Conservation (phyloP, 2,113 vertebrate species). For the Clarias batrachus region DNA sequence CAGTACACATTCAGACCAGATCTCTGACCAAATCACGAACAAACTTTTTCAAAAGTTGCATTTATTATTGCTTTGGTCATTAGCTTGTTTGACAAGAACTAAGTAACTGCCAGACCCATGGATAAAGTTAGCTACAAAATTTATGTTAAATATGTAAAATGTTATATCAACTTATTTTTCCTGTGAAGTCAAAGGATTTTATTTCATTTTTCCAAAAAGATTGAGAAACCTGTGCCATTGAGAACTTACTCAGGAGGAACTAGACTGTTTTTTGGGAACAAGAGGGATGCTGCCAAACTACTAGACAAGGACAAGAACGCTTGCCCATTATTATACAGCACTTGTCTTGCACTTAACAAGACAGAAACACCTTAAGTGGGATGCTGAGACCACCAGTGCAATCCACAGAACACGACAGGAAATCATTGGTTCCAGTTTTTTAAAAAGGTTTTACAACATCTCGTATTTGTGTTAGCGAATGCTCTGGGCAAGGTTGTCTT, state of each 20-base stretch:
- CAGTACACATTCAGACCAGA: no score
- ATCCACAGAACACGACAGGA: not conserved
- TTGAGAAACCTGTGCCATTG: not conserved
- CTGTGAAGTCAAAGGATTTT: not conserved
- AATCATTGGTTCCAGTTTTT: not conserved
- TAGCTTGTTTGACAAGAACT: not conserved
- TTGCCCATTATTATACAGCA: not conserved
- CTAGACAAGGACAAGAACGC: not conserved
- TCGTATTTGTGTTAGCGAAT: not conserved
- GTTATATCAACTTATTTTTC: not conserved
- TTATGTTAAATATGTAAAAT: not conserved
- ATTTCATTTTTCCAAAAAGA: not conserved
- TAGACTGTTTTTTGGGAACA: not conserved
- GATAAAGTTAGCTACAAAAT: not conserved
- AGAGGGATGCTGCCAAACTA: not conserved
- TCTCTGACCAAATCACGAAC: not conserved
- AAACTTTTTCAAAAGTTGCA: not conserved
- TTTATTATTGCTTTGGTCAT: not conserved
- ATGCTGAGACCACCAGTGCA: not conserved
- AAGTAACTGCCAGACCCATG: not conserved
- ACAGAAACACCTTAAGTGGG: no score
- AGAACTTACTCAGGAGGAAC: not conserved
- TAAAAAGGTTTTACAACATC: not conserved
- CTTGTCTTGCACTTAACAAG: no score
- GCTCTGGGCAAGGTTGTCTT: not conserved